Base-by-base conservation (phyloP, 2,113 vertebrate species). In the Nothoprocta pentlandii region DNA sequence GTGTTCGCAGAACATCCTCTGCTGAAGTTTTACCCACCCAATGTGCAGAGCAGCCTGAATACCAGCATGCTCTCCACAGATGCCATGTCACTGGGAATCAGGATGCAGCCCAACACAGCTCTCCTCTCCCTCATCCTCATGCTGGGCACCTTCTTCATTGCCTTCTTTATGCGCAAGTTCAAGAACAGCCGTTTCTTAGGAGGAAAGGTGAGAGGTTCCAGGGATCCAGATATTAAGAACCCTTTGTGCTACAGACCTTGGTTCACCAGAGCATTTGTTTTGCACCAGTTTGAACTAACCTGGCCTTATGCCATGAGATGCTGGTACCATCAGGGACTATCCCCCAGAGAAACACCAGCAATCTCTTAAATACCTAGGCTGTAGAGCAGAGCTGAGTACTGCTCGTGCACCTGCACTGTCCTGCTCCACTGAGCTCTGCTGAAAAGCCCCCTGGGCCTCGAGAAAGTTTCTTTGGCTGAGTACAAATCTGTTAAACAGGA, bases 141-240 rank as follows among this genome's bases (percentile, higher is more conserved):
- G 99, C 97, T 99, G 2, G 99, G 99, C 53, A 99, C 99, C 36
- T 99, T 99, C 97, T 99, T 99, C 95, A 98, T 99, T 20, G 99
- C 99, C 80, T 99, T 99, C 97, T 99, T 99, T 92, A 98, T 99
- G 83, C 98, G 99, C 94, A 99, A 99, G 96, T 99, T 99, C 94
- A 97, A 99, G 96, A 99, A 99, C 97, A 99, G 99, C 96, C 98
- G 99, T 6, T 99, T 99, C 97, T 97, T 99, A 59, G 99, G 98
- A 30, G 99, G 99, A 89, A 99, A 99, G 98, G 99, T 99, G 93
- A 36, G 92, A 63, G 34, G n/a, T 77, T 58, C 53, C 14, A 76
- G 80, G 36, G 42, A 39, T 22, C 80, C 66, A 79, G 22, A 2
- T 64, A 64, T 64, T 80, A 51, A 64, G 28, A 34, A 63, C 19